These are phyloP conservation scores for Otolemur garnettii DNA, from an alignment of 2,113 vertebrate species.

Conservation along the genomic window DNA sequence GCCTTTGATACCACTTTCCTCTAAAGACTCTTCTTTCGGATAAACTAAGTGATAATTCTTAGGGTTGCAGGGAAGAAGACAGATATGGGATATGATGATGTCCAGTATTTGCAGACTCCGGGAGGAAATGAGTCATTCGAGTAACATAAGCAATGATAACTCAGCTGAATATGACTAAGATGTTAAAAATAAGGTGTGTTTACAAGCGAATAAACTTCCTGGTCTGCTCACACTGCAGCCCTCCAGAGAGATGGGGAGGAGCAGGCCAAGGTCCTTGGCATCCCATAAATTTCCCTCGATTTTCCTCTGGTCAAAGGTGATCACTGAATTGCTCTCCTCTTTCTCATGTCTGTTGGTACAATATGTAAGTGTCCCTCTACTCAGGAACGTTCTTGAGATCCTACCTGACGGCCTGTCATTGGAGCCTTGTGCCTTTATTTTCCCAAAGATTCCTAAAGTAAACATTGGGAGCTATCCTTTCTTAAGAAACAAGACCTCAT, in stretches of 20 bases:
- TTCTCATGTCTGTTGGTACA: neutral
- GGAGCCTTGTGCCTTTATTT: neutral
- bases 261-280: neutral
- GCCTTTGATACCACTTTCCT: constrained; percentile 25
- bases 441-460: neutral
- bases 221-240: constrained; percentile 80
- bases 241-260: constrained; percentile 68
- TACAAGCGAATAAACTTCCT: constrained; percentile 90
- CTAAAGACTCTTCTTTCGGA: constrained; percentile 76
- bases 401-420: fast-evolving
- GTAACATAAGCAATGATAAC: constrained; percentile 88
- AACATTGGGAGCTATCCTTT: neutral
- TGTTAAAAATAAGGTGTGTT: constrained; percentile 90
- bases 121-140: constrained; percentile 90
- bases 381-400: neutral
- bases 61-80: constrained; percentile 81
- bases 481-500: neutral
- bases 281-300: neutral
- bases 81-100: constrained; percentile 86
- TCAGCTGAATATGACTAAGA: constrained; percentile 88
- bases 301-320: neutral
- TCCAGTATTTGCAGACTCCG: constrained; percentile 84
- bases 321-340: neutral
- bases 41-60: constrained; percentile 80
- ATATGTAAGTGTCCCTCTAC: neutral